Conservation (phyloP, 2,797 vertebrate species). For the Pantherophis vulpinus region DNA sequence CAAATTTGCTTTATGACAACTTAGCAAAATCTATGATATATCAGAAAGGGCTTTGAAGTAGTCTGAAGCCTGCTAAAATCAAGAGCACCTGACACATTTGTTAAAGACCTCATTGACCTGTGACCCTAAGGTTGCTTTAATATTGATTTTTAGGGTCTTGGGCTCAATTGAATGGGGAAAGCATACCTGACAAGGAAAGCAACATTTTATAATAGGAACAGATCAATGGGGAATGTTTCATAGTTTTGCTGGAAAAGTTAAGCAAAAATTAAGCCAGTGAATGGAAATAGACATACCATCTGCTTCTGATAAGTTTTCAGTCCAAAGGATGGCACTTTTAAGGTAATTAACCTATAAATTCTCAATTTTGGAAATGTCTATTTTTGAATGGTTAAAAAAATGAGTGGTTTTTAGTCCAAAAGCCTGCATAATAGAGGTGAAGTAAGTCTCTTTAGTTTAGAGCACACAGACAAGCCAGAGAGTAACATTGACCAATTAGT, state of each 20-base stretch:
- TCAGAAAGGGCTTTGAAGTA: slow-evolving; percentile 69
- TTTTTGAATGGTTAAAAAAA: not conserved
- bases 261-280: slow-evolving; percentile 67
- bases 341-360: rapidly evolving
- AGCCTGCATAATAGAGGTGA: not conserved
- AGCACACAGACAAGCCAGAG: not conserved
- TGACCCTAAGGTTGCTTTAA: slow-evolving; percentile 82
- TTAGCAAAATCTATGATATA: slow-evolving; percentile 72
- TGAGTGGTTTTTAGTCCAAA: not conserved
- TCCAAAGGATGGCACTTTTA: rapidly evolving
- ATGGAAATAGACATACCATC: slow-evolving; percentile 52
- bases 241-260: slow-evolving; percentile 69
- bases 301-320: slow-evolving; percentile 19
- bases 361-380: not conserved
- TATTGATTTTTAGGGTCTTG: slow-evolving; percentile 84
- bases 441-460: not conserved
- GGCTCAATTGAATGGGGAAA: slow-evolving; percentile 82
- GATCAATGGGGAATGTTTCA: slow-evolving; percentile 84
- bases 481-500: not conserved
- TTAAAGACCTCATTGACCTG: slow-evolving; percentile 90
- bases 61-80: slow-evolving; percentile 73
- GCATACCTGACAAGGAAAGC: slow-evolving; percentile 52
- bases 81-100: slow-evolving; percentile 82
- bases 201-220: slow-evolving; percentile 72
- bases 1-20: slow-evolving; percentile 81